Evolutionary conservation across 2,113 vertebrate species (phyloP).

Genomic region (Paradoxurus hermaphroditus): DNA sequence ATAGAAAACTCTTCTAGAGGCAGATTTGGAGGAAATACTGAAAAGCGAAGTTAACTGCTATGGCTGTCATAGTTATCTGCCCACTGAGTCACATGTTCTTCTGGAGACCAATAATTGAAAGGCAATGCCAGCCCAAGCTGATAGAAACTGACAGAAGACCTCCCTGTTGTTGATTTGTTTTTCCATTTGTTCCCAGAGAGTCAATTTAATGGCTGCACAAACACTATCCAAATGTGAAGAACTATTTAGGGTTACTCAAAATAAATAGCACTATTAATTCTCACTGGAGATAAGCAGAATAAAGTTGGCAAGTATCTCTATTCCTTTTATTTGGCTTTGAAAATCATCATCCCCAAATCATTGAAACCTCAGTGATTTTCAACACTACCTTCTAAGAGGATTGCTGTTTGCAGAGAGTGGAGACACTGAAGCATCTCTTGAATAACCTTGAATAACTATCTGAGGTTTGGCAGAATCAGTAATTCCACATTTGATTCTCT

Average conservation of each 20-base stretch:
- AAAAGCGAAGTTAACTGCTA: not conserved
- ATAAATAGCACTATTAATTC: not conserved
- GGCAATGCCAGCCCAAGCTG: not conserved
- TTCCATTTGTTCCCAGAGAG: conserved; percentile 19
- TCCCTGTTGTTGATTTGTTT: conserved; percentile 36
- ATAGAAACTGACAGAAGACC: not conserved
- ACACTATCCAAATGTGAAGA: not conserved
- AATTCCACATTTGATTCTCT: not conserved
- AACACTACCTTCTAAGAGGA: not conserved
- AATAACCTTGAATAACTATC: not conserved
- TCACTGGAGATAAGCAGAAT: not conserved
- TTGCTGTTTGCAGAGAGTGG: not conserved
- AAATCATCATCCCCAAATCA: not conserved
- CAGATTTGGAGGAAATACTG: not conserved
- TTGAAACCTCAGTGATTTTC: not conserved
- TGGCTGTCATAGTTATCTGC: not conserved
- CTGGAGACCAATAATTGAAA: not conserved
- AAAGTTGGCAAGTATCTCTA: not conserved
- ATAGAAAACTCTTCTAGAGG: not conserved
- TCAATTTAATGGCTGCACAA: conserved; percentile 19
- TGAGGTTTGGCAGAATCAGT: not conserved
- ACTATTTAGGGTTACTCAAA: conserved; percentile 41
- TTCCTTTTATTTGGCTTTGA: not conserved
- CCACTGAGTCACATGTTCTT: conserved; percentile 4
- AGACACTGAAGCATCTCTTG: not conserved